Percentiles rank a stretch among this genome's conserved stretches.
phyloP scores from a whole-genome alignment of 2,113 vertebrate species.

The Cariama cristata region DNA sequence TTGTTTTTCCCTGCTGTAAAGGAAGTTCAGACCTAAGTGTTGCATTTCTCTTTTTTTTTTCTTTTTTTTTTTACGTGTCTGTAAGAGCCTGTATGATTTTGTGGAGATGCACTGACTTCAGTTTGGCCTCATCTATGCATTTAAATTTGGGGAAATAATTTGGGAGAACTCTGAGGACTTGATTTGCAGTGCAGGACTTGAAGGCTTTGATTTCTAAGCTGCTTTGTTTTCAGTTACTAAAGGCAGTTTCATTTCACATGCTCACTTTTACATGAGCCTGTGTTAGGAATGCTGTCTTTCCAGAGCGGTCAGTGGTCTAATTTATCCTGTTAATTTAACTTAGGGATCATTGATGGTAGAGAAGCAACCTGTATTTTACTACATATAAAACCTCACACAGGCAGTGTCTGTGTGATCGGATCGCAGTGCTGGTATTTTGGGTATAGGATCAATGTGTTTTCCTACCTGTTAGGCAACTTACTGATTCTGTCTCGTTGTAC shows the following conservation, averaged over 20 bases:
- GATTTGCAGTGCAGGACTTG: not conserved
- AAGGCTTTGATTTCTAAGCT: not conserved
- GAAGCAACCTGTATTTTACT: not conserved
- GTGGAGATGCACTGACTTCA: not conserved
- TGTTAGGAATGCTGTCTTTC: not conserved
- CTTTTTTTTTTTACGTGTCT: not conserved
- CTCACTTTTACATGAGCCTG: not conserved
- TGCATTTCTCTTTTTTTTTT: not conserved
- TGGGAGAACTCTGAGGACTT: not conserved
- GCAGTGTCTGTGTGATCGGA: not conserved
- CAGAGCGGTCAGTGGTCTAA: not conserved
- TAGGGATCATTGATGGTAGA: not conserved
- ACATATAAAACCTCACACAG: accelerated
- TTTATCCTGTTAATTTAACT: not conserved
- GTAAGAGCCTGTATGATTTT: not conserved
- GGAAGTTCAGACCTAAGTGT: not conserved
- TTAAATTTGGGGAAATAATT: not conserved
- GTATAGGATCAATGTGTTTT: not conserved
- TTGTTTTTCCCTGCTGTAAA: not conserved
- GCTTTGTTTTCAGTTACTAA: not conserved
- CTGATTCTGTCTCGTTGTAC: not conserved
- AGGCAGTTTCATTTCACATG: not conserved
- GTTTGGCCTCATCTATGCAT: not conserved
- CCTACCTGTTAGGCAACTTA: not conserved
- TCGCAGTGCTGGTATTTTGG: not conserved